Percentiles rank a stretch among this genome's conserved stretches.
These are phyloP conservation scores for Lepas anatifera DNA, from an alignment of 2,888 invertebrate species.

Conservation along the genomic window DNA sequence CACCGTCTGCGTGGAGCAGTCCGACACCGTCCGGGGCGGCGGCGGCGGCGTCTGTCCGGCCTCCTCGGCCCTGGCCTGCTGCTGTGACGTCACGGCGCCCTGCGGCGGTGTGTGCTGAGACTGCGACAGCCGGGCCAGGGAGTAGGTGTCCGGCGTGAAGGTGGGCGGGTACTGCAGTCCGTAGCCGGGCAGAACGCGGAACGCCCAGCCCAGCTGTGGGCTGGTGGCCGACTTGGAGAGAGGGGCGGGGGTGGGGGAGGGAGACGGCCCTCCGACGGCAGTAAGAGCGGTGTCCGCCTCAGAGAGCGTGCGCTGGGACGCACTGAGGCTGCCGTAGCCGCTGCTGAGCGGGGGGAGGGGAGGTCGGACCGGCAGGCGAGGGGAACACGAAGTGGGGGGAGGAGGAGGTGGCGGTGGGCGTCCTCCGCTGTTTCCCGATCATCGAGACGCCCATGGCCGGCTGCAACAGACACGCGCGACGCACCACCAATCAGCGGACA, in stretches of 20 bases:
- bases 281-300: not conserved
- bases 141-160: slow-evolving; percentile 72
- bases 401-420: slow-evolving; percentile 23
- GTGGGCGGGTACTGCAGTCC: slow-evolving; percentile 75
- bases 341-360: slow-evolving; percentile 13
- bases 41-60: no score
- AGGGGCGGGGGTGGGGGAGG: slow-evolving; percentile 27
- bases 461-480: slow-evolving; percentile 29
- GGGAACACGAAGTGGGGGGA: slow-evolving; percentile 25
- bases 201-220: slow-evolving; percentile 2
- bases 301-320: slow-evolving; percentile 4
- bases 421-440: slow-evolving; percentile 32
- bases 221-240: slow-evolving; percentile 33
- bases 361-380: slow-evolving; percentile 9
- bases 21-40: not conserved
- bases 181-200: slow-evolving; percentile 46
- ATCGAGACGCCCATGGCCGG: slow-evolving; percentile 34
- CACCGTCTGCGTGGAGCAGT: not conserved
- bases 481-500: no score
- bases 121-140: slow-evolving; percentile 37
- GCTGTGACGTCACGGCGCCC: not conserved
- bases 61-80: no score
- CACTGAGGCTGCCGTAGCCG: not conserved
- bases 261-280: no score
- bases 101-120: not conserved